Evolutionary conservation across 2,113 vertebrate genomes (phyloP).

Genomic region (Ceyx melanurus): DNA sequence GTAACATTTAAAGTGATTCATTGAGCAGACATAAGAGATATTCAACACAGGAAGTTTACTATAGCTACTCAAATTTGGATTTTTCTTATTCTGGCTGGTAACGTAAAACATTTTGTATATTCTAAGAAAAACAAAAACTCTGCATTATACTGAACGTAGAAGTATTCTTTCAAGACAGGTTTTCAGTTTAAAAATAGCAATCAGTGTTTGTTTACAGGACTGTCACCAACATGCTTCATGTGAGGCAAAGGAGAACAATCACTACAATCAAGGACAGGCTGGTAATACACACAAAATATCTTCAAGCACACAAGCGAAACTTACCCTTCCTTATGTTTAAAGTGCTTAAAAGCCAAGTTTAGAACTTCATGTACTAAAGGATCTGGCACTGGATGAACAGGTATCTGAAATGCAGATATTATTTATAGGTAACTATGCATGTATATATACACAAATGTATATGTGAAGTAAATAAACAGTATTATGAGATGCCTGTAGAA

Average conservation of each 20-base stretch:
- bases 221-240: not conserved
- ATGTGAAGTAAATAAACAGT: not conserved
- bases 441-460: not conserved
- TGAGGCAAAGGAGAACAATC: not conserved
- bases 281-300: not conserved
- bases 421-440: not conserved
- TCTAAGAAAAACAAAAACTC: not conserved
- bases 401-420: conserved; percentile 84
- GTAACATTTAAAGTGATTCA: not conserved
- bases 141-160: not conserved
- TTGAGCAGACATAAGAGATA: not conserved
- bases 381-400: conserved; percentile 99
- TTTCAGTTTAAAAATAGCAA: not conserved
- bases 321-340: conserved; percentile 99
- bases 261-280: not conserved
- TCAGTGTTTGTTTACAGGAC: not conserved
- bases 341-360: conserved; percentile 99
- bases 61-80: not conserved
- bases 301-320: not conserved
- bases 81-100: not conserved
- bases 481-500: not conserved
- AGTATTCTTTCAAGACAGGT: not conserved
- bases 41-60: not conserved
- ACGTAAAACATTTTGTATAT: not conserved
- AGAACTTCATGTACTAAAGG: conserved; percentile 98